A percentile compares a stretch with the other conserved stretches of the same genome.
These are phyloP conservation scores for Pogonomyrmex barbatus DNA, from an alignment of 1,140 invertebrate genomes.

Conservation along the genomic window DNA sequence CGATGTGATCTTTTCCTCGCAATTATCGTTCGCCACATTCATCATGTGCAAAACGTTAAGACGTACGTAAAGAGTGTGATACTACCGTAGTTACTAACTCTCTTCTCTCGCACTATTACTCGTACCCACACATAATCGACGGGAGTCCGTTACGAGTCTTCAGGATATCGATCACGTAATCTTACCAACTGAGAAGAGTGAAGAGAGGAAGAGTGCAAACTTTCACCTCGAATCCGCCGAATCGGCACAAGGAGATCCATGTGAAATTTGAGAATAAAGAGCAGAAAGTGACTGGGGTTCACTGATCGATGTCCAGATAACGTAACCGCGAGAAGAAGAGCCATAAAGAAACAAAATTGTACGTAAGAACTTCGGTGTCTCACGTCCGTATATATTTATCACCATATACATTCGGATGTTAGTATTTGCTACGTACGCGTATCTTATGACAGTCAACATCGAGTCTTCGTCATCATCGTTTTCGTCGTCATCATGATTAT, in stretches of 20 bases:
- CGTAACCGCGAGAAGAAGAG: slow-evolving; percentile 3
- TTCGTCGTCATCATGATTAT: slow-evolving; percentile 50
- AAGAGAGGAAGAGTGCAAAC: neutral
- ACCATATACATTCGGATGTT: slow-evolving; percentile 4
- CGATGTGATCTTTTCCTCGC: slow-evolving; percentile 57
- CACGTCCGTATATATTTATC: neutral
- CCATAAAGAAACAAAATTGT: slow-evolving; percentile 17
- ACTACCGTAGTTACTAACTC: slow-evolving; percentile 42
- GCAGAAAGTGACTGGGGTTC: neutral
- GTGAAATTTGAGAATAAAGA: neutral
- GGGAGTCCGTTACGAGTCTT: neutral
- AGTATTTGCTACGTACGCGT: slow-evolving; percentile 28
- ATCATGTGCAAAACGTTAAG: slow-evolving; percentile 16
- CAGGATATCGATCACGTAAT: slow-evolving; percentile 13
- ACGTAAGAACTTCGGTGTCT: slow-evolving; percentile 26
- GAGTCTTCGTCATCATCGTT: slow-evolving; percentile 54
- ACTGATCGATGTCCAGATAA: neutral
- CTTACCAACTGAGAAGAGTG: neutral
- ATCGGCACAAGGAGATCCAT: neutral
- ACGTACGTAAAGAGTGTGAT: slow-evolving; percentile 55
- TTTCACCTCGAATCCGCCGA: neutral
- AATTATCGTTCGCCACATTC: slow-evolving; percentile 19
- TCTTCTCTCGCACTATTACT: slow-evolving; percentile 16
- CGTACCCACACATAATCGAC: neutral
- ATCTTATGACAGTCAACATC: slow-evolving; percentile 61